Conservation (phyloP, 35 echinoderm and acorn worm genomes). For the Apostichopus japonicus region DNA sequence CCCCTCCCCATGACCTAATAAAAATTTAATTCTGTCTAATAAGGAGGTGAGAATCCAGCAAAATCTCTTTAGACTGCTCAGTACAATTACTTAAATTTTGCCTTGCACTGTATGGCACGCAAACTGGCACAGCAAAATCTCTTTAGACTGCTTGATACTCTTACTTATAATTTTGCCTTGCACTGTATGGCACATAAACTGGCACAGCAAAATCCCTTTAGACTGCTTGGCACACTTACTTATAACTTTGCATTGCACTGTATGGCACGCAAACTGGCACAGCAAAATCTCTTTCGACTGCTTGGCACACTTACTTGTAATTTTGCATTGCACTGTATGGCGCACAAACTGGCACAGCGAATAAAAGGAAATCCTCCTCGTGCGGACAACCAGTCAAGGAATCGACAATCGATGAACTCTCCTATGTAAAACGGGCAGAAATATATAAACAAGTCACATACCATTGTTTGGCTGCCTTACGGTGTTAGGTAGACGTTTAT, state of each 20-base stretch:
- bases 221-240: constrained; percentile 63
- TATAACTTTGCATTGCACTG: constrained; percentile 88
- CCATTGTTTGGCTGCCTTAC: background rate
- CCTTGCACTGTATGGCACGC: constrained; percentile 90
- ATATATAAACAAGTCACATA: background rate
- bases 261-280: constrained; percentile 94
- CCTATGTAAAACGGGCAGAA: background rate
- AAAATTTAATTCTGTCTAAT: no score
- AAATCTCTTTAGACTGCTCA: no score
- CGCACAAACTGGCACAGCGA: constrained; percentile 93
- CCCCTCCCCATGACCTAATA: no score
- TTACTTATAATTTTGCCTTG: constrained; percentile 98
- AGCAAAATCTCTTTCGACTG: constrained; percentile 42
- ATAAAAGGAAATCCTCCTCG: constrained; percentile 80
- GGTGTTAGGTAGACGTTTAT: background rate
- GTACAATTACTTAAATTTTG: constrained; percentile 88
- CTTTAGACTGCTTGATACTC: background rate
- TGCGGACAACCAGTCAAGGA: constrained; percentile 80
- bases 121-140: constrained; percentile 83
- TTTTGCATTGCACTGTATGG: constrained; percentile 92
- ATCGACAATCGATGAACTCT: constrained; percentile 73
- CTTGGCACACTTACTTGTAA: constrained; percentile 81
- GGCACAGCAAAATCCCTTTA: no score
- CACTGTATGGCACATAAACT: constrained; percentile 47
- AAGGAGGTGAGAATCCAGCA: no score